Evolutionary conservation across 2,113 vertebrate genomes (phyloP).

Genomic region (Perca flavescens): DNA sequence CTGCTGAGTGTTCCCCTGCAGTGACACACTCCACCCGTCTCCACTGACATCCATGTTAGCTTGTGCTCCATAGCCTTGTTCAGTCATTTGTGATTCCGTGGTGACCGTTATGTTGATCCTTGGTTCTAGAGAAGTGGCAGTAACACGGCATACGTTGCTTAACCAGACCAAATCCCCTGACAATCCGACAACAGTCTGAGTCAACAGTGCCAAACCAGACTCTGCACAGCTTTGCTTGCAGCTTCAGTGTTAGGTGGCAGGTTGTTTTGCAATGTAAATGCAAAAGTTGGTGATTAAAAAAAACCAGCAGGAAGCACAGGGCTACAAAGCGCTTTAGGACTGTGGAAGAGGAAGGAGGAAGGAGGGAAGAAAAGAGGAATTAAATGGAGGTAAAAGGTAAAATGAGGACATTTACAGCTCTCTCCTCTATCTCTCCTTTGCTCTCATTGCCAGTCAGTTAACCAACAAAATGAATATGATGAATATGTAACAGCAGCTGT

Average conservation of each 20-base stretch:
- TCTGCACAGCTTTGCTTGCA: conserved; percentile 47
- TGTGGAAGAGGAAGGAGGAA: conserved; percentile 27
- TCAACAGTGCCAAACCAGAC: conserved; percentile 37
- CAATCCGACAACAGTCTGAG: conserved; percentile 29
- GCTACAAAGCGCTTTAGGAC: conserved; percentile 44
- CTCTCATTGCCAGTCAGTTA: conserved; percentile 55
- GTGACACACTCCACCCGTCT: background rate
- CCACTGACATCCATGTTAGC: background rate
- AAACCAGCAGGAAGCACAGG: conserved; percentile 47
- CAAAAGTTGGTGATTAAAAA: conserved; percentile 74
- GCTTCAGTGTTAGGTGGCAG: conserved; percentile 48
- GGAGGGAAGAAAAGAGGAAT: conserved; percentile 31
- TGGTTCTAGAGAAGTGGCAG: conserved; percentile 15
- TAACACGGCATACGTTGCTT: conserved; percentile 21
- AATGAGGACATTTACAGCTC: conserved; percentile 32
- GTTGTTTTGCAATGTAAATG: conserved; percentile 78
- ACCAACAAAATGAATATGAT: conserved; percentile 65
- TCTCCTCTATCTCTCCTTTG: conserved; percentile 19
- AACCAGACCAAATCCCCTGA: conserved; percentile 40
- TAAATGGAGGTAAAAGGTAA: conserved; percentile 17
- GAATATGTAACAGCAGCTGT: conserved; percentile 81
- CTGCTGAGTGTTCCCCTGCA: background rate
- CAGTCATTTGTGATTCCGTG: conserved; percentile 4
- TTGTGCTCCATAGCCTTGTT: background rate
- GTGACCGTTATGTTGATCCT: background rate